Conservation (phyloP, 2,888 invertebrate species). For the Drosophila borealis region DNA sequence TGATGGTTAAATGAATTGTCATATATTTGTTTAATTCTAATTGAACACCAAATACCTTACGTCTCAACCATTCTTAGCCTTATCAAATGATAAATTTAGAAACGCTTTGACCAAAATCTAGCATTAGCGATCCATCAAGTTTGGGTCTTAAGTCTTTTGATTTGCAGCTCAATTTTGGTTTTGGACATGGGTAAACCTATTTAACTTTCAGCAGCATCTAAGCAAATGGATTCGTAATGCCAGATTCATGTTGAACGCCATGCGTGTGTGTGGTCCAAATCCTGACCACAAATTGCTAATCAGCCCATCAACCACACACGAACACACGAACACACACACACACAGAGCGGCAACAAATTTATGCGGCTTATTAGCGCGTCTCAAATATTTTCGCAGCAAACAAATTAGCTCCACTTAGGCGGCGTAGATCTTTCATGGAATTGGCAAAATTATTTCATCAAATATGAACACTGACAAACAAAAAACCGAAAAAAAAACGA, state of each 20-base stretch:
- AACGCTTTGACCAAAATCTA: slow-evolving; percentile 5
- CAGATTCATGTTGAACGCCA: slow-evolving; percentile 3
- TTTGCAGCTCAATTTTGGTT: slow-evolving; percentile 4
- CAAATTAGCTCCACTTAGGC: slow-evolving; percentile 82
- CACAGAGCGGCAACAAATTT: slow-evolving; percentile 48
- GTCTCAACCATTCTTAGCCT: background rate
- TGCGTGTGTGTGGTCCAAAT: slow-evolving; percentile 64
- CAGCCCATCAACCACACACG: slow-evolving; percentile 53
- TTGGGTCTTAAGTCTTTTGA: slow-evolving; percentile 54
- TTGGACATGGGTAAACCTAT: slow-evolving; percentile 13
- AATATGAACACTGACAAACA: slow-evolving; percentile 46
- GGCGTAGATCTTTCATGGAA: slow-evolving; percentile 51
- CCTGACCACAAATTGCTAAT: slow-evolving; percentile 71
- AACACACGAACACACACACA: slow-evolving; percentile 21
- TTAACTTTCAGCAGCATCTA: slow-evolving; percentile 52
- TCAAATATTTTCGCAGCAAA: slow-evolving; percentile 72
- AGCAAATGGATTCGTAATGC: slow-evolving; percentile 48
- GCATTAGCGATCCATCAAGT: slow-evolving; percentile 27
- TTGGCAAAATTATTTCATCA: slow-evolving; percentile 71
- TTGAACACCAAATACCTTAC: background rate
- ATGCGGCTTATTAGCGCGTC: slow-evolving; percentile 71
- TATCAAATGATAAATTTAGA: slow-evolving; percentile 3
- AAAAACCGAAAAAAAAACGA: slow-evolving; percentile 25
- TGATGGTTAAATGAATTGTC: no score
- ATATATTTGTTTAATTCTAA: slow-evolving; percentile 3